Conservation (phyloP, 2,888 invertebrate species). For the Catocala fraxini region DNA sequence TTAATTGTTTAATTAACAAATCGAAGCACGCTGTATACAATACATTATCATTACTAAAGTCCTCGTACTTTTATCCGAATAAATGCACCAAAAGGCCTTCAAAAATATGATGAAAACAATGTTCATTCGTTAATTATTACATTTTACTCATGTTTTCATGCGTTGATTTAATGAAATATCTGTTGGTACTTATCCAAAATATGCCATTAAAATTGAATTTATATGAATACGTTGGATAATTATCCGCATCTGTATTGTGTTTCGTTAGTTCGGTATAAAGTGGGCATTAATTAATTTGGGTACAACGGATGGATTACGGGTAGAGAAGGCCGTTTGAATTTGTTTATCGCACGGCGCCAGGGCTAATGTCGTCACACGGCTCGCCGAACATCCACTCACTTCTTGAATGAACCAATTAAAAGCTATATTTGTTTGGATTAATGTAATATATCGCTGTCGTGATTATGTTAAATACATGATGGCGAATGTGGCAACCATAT, state of each 20-base stretch:
- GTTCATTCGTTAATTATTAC: conserved; percentile 5
- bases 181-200: conserved; percentile 29
- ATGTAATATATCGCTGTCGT: background rate
- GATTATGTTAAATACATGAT: no score
- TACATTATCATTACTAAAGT: background rate
- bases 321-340: conserved; percentile 46
- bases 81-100: no score
- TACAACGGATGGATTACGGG: conserved; percentile 60
- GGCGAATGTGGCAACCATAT: no score
- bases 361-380: conserved; percentile 58
- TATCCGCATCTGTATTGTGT: conserved; percentile 30
- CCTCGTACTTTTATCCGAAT: no score
- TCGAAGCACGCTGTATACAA: background rate
- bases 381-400: conserved; percentile 38
- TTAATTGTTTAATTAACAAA: no score
- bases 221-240: conserved; percentile 26
- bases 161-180: conserved; percentile 8
- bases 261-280: conserved; percentile 23
- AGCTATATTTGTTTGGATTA: background rate
- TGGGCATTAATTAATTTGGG: conserved; percentile 53
- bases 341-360: conserved; percentile 62
- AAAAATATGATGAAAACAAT: conserved; percentile 1
- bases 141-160: conserved; percentile 14
- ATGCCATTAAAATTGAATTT: conserved; percentile 36
- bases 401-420: conserved; percentile 34